Base-by-base conservation (phyloP, 1,140 invertebrate genomes). In the Meloidogyne exigua region DNA sequence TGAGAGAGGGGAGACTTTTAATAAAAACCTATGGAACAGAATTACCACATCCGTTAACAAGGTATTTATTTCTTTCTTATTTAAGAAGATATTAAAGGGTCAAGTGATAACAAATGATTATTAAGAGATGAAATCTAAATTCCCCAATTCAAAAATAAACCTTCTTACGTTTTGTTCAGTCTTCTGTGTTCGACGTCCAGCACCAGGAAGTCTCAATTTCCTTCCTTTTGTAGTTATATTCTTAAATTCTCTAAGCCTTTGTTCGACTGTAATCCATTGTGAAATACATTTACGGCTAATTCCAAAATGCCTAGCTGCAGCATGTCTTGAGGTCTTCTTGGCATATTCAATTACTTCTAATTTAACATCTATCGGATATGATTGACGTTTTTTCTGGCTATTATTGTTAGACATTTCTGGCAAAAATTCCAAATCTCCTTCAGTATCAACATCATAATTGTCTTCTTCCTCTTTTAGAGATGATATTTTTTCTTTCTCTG, bases 291-390 rank as follows among this genome's bases (percentile, higher is more conserved):
- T 57, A n/a, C 49, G 15, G n/a, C 49, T 57, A 57, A 57, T 57
- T 57, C 49, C 49, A 57, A 57, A 57, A 57, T 57, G 49, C 9
- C 49, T 57, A 7, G 49, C 49, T n/a, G 49, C 49, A 57, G 49
- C 49, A 57, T 57, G 49, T 57, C 49, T 57, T n/a, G 49, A 57
- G n/a, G 49, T 57, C n/a, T 57, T 57, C 18, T 57, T 57, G 13
- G 49, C 49, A 57, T 57, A 57, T 57, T 57, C 49, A 57, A 57
- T 57, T 57, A 57, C 49, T n/a, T 57, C 18, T 57, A 57, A 57
- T 57, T 57, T 57, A 57, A 57, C 49, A 57, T 57, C 49, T 57
- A 57, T 57, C n/a, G 49, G 49, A 7, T 57, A 57, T n/a, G 49
- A 57, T 57, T 57, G 49, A n/a, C 49, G 49, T 57, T 57, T 57